These are phyloP conservation scores for Ailuropoda melanoleuca DNA, from an alignment of 2,113 vertebrate genomes.

Conservation along the genomic window DNA sequence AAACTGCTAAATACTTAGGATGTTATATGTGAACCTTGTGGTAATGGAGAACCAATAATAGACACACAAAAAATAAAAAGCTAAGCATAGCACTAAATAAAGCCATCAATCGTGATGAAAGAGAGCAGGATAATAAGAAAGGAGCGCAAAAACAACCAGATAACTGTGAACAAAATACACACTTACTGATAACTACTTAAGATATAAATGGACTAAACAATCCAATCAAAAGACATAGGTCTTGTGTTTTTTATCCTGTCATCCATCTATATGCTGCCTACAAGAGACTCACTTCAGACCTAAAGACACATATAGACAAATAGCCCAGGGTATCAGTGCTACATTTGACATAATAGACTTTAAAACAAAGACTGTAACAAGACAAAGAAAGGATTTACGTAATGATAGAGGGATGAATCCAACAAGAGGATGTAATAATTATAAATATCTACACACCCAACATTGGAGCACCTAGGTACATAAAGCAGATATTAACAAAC, in stretches of 20 bases:
- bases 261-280: neutral
- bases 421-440: neutral
- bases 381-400: neutral
- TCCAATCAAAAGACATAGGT: neutral
- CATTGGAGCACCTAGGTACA: neutral
- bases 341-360: neutral
- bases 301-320: neutral
- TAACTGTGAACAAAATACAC: neutral
- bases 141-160: neutral
- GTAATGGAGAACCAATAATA: neutral
- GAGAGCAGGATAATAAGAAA: neutral
- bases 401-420: neutral
- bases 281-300: neutral
- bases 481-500: neutral
- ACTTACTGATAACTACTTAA: neutral
- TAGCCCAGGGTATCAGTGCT: neutral
- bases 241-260: no score
- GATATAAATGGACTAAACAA: neutral
- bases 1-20: neutral
- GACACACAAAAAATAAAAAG: neutral
- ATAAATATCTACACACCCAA: neutral
- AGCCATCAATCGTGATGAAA: neutral
- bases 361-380: neutral
- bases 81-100: neutral
- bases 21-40: neutral